These are phyloP conservation scores for Patella ulyssiponensis DNA, from an alignment of 2,888 invertebrate species.

Conservation along the genomic window DNA sequence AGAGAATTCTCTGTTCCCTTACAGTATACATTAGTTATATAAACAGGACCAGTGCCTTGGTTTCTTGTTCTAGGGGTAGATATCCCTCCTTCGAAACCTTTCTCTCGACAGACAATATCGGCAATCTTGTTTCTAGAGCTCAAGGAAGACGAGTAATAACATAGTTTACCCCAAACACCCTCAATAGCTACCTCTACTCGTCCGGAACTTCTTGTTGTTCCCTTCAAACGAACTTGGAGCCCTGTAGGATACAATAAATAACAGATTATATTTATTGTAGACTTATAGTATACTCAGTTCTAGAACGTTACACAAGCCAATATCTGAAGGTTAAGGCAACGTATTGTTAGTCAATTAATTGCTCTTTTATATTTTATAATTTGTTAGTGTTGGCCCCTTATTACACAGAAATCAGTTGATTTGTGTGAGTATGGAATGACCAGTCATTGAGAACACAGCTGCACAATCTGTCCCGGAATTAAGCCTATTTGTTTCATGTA, in stretches of 20 bases:
- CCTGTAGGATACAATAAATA: not conserved
- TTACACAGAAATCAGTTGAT: too few relatives aligned
- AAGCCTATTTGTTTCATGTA: not conserved
- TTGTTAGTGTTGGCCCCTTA: too few relatives aligned
- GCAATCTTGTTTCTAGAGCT: not conserved
- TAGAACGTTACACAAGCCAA: too few relatives aligned
- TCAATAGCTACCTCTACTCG: conserved; percentile 20
- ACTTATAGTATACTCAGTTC: too few relatives aligned
- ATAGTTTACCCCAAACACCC: conserved; percentile 13
- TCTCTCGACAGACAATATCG: conserved; percentile 15
- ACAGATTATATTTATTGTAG: too few relatives aligned
- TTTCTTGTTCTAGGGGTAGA: not conserved
- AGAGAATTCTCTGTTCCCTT: conserved; percentile 26
- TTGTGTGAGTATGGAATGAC: too few relatives aligned
- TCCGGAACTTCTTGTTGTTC: conserved; percentile 5
- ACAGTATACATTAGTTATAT: conserved; percentile 34
- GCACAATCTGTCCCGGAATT: too few relatives aligned
- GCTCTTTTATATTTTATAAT: too few relatives aligned
- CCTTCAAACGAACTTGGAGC: conserved; percentile 21
- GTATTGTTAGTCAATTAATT: too few relatives aligned
- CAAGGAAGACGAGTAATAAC: not conserved
- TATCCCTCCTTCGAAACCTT: conserved; percentile 70
- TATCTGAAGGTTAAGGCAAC: too few relatives aligned
- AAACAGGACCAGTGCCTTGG: conserved; percentile 7
- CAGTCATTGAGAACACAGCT: too few relatives aligned